Evolutionary conservation across 2,797 vertebrate species (phyloP), one percentile per base, ranked within the genome.

Genomic region (Nannoperca obscura): DNA sequence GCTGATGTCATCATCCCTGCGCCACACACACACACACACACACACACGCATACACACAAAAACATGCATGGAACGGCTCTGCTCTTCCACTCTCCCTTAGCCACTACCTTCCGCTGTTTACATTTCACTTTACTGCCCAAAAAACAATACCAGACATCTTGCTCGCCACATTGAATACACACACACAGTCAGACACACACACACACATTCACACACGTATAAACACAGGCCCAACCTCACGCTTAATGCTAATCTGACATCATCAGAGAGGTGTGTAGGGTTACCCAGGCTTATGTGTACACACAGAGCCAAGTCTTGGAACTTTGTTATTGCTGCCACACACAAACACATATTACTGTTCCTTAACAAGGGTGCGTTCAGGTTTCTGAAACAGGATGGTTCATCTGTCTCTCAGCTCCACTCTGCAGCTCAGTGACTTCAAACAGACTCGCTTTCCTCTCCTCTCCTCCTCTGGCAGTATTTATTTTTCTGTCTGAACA

Each of bases 201-300:
- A n/a, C 34, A 82, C 74, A 74, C 80, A 68, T 64, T 71, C 68
- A 71, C 74, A 78, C 71, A 77, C 17, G 34, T 62, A 81, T 88
- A 90, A 91, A 92, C 91, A 91, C 82, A 88, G 77, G 69, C 80
- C 82, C 53, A 71, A 84, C 81, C 87, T 85, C 76, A 74, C 32
- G 78, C 89, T 76, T 94, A 93, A 95, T 94, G 92, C 91, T 91
- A 95, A 93, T 95, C 94, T 96, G 93, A 95, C 95, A 94, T 95
- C 95, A 95, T 87, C 80, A 70, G 73, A 44, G 84, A 74, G 64
- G 79, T 89, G 92, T 92, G 91, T 91, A 79, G 88, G 85, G 91
- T 95, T 94, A 93, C 91, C 78, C 75, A 70, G 83, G 74, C 68
- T 60, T 65, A 80, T 90, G 87, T 89, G 88, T 86, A 76, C 77